These are phyloP conservation scores for Rhagonycha fulva DNA, from an alignment of 2,888 invertebrate species.

Conservation along the genomic window DNA sequence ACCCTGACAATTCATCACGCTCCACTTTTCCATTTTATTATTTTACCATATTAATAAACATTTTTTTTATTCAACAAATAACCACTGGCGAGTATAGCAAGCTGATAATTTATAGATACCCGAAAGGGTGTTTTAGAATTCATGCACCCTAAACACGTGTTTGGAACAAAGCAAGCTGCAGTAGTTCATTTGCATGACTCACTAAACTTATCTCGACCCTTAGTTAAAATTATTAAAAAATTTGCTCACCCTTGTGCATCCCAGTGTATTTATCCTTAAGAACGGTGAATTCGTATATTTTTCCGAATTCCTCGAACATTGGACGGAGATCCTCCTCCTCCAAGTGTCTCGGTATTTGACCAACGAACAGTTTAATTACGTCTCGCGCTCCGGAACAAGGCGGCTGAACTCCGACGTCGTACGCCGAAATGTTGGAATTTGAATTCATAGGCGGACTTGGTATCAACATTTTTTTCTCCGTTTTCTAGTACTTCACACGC, in stretches of 20 bases:
- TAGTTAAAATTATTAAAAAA: not conserved
- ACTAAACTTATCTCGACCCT: constrained; percentile 22
- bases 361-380: constrained; percentile 86
- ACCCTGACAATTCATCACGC: not conserved
- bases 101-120: not conserved
- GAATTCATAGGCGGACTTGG: constrained; percentile 49
- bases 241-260: constrained; percentile 83
- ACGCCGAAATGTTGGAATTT: constrained; percentile 16
- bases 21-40: not conserved
- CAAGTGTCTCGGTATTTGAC: constrained; percentile 89
- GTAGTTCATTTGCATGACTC: constrained; percentile 34
- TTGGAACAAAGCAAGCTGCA: constrained; percentile 25
- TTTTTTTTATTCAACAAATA: not conserved
- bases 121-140: constrained; percentile 1
- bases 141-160: constrained; percentile 28
- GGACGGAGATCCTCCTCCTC: constrained; percentile 87
- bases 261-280: constrained; percentile 94
- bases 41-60: not conserved
- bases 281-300: constrained; percentile 92
- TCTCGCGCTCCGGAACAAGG: constrained; percentile 46
- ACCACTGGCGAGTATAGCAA: not conserved
- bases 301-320: constrained; percentile 91
- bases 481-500: constrained; percentile 24
- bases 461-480: constrained; percentile 51
- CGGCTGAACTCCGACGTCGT: constrained; percentile 13